phyloP scores from a whole-genome alignment of 2,888 invertebrate genomes.

The Xanthia togata region DNA sequence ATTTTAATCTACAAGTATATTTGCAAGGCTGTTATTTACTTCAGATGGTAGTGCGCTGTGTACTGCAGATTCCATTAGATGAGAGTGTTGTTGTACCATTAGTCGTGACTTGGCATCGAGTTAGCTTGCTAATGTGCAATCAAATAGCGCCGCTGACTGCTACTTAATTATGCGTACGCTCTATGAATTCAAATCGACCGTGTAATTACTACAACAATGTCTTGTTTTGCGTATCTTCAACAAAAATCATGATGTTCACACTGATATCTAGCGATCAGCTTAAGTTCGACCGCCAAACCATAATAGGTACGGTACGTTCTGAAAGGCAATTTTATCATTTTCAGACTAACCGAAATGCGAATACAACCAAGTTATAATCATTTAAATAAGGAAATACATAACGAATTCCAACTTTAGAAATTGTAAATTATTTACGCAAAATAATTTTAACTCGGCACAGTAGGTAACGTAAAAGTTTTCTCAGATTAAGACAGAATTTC shows the following conservation, averaged over 20 bases:
- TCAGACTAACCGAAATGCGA: constrained; percentile 41
- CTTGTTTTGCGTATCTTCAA: constrained; percentile 63
- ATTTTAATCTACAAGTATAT: constrained; percentile 54
- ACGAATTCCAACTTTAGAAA: constrained; percentile 65
- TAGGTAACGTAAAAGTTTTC: constrained; percentile 77
- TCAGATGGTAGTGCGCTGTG: constrained; percentile 60
- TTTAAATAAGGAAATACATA: constrained; percentile 65
- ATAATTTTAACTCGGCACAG: constrained; percentile 71
- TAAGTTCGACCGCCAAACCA: not conserved
- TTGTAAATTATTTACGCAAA: constrained; percentile 69
- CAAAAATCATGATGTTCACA: constrained; percentile 42
- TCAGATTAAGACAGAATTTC: constrained; percentile 83
- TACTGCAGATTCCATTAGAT: constrained; percentile 69
- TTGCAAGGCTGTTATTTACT: constrained; percentile 54
- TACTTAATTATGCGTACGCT: constrained; percentile 86
- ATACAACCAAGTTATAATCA: constrained; percentile 62
- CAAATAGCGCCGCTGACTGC: constrained; percentile 83
- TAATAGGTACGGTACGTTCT: not conserved
- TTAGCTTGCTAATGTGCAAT: constrained; percentile 86
- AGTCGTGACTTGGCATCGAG: constrained; percentile 88
- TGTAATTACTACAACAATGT: constrained; percentile 78
- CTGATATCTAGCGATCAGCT: not conserved
- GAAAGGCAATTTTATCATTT: not conserved
- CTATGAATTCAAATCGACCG: constrained; percentile 84
- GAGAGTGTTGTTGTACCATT: constrained; percentile 79